Evolutionary conservation across 2,888 invertebrate species (phyloP).

Genomic region (Drosophila eohydei): DNA sequence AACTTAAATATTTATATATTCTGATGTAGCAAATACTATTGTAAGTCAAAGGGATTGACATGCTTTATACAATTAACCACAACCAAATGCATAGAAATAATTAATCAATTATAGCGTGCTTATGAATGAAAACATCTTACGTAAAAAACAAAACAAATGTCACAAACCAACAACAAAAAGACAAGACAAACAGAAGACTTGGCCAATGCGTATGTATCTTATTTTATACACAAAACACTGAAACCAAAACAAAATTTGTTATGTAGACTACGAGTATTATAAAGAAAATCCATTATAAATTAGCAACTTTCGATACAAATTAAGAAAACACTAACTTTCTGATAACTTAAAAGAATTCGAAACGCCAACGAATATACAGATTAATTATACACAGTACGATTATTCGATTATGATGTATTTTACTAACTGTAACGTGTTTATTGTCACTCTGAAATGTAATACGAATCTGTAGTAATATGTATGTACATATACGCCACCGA

Average conservation of each 20-base stretch:
- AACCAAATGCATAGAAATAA: slow-evolving; percentile 24
- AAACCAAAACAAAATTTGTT: slow-evolving; percentile 31
- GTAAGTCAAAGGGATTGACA: not conserved
- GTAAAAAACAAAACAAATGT: slow-evolving; percentile 26
- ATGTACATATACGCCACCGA: slow-evolving; percentile 66
- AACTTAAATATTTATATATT: slow-evolving; percentile 1
- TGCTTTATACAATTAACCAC: slow-evolving; percentile 28
- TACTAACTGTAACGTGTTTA: slow-evolving; percentile 29
- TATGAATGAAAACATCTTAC: slow-evolving; percentile 37
- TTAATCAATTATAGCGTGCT: slow-evolving; percentile 38
- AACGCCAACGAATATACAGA: slow-evolving; percentile 51
- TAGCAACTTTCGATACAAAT: slow-evolving; percentile 9
- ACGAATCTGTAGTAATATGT: slow-evolving; percentile 42
- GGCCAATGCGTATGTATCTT: slow-evolving; percentile 37
- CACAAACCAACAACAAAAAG: slow-evolving; percentile 35
- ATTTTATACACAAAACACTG: slow-evolving; percentile 66
- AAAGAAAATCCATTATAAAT: slow-evolving; percentile 8
- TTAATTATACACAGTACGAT: slow-evolving; percentile 13
- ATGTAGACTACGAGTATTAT: slow-evolving; percentile 14
- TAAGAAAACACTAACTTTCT: slow-evolving; percentile 33
- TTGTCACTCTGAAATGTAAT: slow-evolving; percentile 36
- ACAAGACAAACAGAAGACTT: slow-evolving; percentile 71
- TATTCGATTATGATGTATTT: slow-evolving; percentile 23
- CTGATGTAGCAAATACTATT: slow-evolving; percentile 5
- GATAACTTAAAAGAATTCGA: slow-evolving; percentile 19